These are phyloP conservation scores for Gobionotothen gibberifrons DNA, from an alignment of 2,797 vertebrate genomes.

Conservation along the genomic window DNA sequence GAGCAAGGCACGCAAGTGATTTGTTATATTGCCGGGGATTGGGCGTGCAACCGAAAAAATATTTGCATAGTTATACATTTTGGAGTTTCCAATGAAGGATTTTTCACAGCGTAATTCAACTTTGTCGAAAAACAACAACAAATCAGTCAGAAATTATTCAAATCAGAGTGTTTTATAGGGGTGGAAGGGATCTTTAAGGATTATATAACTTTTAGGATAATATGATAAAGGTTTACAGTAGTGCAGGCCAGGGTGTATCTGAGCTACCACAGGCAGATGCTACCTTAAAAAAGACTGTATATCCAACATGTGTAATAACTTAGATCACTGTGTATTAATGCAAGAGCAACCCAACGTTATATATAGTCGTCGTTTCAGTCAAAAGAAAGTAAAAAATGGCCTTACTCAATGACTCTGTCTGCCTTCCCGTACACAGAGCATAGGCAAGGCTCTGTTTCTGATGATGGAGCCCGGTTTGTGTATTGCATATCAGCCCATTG, in stretches of 20 bases:
- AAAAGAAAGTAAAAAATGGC: not conserved
- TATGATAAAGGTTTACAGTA: not conserved
- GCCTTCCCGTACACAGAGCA: conserved; percentile 12
- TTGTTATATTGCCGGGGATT: no score
- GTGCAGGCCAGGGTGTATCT: not conserved
- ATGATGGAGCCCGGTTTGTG: conserved; percentile 25
- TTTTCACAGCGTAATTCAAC: no score
- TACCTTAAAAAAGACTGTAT: not conserved
- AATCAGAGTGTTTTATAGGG: not conserved
- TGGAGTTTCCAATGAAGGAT: no score
- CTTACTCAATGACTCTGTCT: conserved; percentile 13
- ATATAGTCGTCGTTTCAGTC: conserved; percentile 8
- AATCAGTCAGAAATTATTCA: not conserved
- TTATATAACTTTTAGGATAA: not conserved
- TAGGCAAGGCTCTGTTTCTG: conserved; percentile 23
- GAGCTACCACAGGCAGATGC: conserved; percentile 1
- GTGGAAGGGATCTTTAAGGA: not conserved
- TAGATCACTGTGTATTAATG: not conserved
- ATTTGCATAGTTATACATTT: no score
- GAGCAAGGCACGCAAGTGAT: no score
- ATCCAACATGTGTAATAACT: not conserved
- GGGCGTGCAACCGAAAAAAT: no score
- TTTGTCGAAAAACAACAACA: not conserved
- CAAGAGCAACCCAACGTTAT: not conserved
- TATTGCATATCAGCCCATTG: conserved; percentile 14